phyloP scores from a whole-genome alignment of 2,888 invertebrate genomes.

The Amphipoea oculea region DNA sequence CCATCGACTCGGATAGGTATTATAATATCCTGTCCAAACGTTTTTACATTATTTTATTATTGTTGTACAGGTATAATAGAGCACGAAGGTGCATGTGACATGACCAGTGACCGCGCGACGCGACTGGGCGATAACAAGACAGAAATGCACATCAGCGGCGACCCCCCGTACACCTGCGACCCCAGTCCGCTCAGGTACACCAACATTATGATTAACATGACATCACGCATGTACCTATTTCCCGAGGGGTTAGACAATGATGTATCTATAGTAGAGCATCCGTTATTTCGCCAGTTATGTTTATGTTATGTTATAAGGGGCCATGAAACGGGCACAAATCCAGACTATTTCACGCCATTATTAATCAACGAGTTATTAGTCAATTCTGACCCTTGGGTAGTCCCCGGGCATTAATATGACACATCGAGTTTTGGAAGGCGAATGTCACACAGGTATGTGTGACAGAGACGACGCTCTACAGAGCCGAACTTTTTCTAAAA shows the following conservation, averaged over 20 bases:
- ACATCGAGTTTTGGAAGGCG: background rate
- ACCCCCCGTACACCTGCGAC: slow-evolving; percentile 86
- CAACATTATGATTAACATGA: slow-evolving; percentile 18
- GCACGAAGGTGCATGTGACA: slow-evolving; percentile 83
- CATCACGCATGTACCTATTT: background rate
- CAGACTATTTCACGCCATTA: slow-evolving; percentile 2
- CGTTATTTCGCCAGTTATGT: background rate
- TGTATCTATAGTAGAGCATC: background rate
- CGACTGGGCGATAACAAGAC: slow-evolving; percentile 78
- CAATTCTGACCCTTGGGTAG: slow-evolving; percentile 13
- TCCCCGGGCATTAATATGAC: slow-evolving; percentile 20
- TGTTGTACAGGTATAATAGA: slow-evolving; percentile 82
- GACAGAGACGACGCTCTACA: background rate
- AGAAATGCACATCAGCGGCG: slow-evolving; percentile 88
- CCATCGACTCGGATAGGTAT: slow-evolving; percentile 8
- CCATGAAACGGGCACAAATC: background rate
- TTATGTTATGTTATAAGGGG: background rate
- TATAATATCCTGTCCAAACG: background rate
- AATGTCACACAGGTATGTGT: background rate
- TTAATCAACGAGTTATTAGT: slow-evolving; percentile 32
- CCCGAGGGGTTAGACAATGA: background rate
- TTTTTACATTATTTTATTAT: too few relatives aligned
- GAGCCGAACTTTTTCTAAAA: background rate
- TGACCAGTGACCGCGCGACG: slow-evolving; percentile 85
- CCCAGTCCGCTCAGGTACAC: slow-evolving; percentile 86